Evolutionary conservation across 2,797 vertebrate species (phyloP), one percentile per base, ranked within the genome.

Genomic region (Galago senegalensis): DNA sequence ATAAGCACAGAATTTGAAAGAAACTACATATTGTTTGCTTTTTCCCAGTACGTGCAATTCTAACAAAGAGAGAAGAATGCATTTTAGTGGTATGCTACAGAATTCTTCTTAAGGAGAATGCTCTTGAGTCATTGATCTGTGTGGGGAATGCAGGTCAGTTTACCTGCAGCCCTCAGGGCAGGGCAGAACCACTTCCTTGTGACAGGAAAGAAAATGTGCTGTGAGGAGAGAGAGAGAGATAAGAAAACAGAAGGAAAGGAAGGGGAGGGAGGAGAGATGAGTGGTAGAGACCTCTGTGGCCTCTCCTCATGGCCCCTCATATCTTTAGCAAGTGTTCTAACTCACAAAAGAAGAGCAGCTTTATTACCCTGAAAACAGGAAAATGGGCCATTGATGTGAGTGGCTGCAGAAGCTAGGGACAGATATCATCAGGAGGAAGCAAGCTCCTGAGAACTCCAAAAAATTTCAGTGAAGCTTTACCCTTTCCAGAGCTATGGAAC

Each of bases 1-100:
- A 82, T 25, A 91, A 92, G 67, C 31, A 61, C 0, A 91, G 34
- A 85, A 67, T 85, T 67, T 83, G 58, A 91, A 95, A 69, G n/a
- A 72, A 86, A n/a, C 43, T 25, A 70, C 16, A 25, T 14, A 9
- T 14, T 67, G 11, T 92, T 92, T 82, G 7, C 53, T 80, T 53
- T 90, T 84, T 87, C 65, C 49, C 83, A 85, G 56, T n/a, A 56
- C n/a, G 43, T 70, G 69, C 21, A 63, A n/a, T 92, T 84, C 29
- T 58, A 40, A 58, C 27, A 89, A 76, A 43, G 31, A 89, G 40
- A 86, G 84, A 87, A 79, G 88, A 89, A 31, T 53, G 27, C 69
- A 56, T 79, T 83, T 34, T 23, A 1, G 25, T 6, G 16, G 29
- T 31, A 34, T 31, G 37, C 49, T 80, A 27, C 25, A 87, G 76